Base-by-base conservation (phyloP, 2,888 invertebrate species). In the Synanthedon formicaeformis region DNA sequence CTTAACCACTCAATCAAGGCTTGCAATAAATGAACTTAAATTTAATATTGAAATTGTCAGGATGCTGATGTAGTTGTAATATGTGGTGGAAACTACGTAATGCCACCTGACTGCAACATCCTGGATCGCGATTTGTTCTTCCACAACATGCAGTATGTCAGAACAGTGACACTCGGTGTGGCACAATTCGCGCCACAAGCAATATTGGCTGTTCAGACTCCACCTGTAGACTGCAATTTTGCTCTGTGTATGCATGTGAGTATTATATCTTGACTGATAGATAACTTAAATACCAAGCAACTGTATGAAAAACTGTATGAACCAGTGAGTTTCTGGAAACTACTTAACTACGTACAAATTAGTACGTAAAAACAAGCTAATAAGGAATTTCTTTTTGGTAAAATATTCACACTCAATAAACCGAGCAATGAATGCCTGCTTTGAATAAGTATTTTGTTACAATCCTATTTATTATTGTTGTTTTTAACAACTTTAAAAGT, bases 201-300 rank as follows among this genome's bases (percentile, higher is more conserved):
- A 4, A 53, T 83, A 27, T 60, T 85, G n/a, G 83, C 78, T 0
- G 58, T 86, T 1, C 83, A 84, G 57, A 81, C 84, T 1, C 83
- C 86, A 13, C 86, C 86, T 0, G 83, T 86, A 0, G 86, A 86
- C 58, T 77, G 78, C 60, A 86, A 85, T 65, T 83, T 77, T 56
- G 66, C 83, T 0, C 67, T 85, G 2, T 73, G 75, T 55, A 70
- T 70, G 54, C 69, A 83, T 67, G 86, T 86, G 57, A 45, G 45
- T 45, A 13, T 45, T 4, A 5, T 34, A 34, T 8, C 27, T 6
- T 34, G 27, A 8, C 8, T 34, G 10, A 5, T 34, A 34, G 27
- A 8, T 6, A 34, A 8, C 6, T 34, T 34, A 10, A 10, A 34
- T 34, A 34, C 34, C 34, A 34, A 34, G 34, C 34, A 34, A 5